These are phyloP conservation scores for Cryptus armator DNA, from an alignment of 2,888 invertebrate genomes.

Conservation along the genomic window DNA sequence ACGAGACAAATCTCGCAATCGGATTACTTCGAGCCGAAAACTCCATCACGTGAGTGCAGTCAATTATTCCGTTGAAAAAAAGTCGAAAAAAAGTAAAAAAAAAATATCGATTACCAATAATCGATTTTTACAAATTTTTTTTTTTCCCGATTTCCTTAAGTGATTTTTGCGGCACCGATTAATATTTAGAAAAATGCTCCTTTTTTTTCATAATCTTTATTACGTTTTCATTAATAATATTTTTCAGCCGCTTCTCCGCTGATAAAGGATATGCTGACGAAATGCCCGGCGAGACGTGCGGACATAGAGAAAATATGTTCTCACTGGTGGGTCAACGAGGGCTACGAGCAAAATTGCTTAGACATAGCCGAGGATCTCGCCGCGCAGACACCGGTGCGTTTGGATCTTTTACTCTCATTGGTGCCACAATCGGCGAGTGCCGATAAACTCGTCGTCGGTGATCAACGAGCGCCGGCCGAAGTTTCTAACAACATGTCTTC, in stretches of 20 bases:
- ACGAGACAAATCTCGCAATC: conserved; percentile 99
- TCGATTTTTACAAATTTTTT: neutral
- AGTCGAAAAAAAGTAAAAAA: too few relatives aligned
- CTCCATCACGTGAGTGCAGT: conserved; percentile 92
- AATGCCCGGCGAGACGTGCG: conserved; percentile 95
- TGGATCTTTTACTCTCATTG: conserved; percentile 94
- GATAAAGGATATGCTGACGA: conserved; percentile 97
- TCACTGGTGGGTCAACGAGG: conserved; percentile 98
- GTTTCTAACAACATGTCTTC: conserved; percentile 78
- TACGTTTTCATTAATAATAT: neutral
- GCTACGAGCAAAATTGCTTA: conserved; percentile 92
- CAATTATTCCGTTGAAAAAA: conserved; percentile 11
- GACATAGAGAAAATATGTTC: conserved; percentile 97
- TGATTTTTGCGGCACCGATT: neutral
- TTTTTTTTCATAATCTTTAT: too few relatives aligned
- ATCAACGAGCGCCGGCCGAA: conserved; percentile 80
- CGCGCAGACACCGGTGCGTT: conserved; percentile 95
- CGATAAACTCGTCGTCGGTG: conserved; percentile 90
- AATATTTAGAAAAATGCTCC: too few relatives aligned
- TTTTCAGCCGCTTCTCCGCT: conserved; percentile 95
- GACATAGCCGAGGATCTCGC: conserved; percentile 95
- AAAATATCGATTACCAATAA: neutral
- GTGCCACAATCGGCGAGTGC: conserved; percentile 91
- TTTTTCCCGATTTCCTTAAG: neutral
- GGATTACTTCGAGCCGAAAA: conserved; percentile 98